phyloP scores from a whole-genome alignment of 2,797 vertebrate genomes.

The Enteromius treurensis region DNA sequence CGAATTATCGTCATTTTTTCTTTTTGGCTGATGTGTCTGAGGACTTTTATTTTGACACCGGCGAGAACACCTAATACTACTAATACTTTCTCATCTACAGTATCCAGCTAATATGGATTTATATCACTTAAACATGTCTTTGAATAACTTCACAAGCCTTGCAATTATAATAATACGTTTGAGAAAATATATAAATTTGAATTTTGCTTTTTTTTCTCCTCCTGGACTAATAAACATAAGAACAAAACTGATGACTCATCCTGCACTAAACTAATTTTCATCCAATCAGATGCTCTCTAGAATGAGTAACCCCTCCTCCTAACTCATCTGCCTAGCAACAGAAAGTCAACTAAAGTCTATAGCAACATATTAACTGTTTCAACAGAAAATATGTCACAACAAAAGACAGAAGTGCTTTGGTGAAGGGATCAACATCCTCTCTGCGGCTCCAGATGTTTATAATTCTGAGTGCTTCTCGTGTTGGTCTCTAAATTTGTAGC shows the following conservation, averaged over 20 bases:
- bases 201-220: neutral
- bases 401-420: neutral
- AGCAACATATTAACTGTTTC: neutral
- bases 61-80: neutral
- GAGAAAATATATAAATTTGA: neutral
- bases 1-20: neutral
- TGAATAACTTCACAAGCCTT: neutral
- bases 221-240: neutral
- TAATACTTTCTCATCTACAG: too few species aligned
- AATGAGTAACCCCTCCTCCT: neutral
- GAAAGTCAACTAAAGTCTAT: neutral
- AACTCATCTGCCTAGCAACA: neutral
- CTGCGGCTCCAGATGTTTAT: conserved; percentile 64
- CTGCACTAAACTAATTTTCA: neutral
- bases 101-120: too few species aligned
- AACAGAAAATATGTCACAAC: neutral
- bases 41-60: neutral
- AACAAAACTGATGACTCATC: neutral
- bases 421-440: neutral
- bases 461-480: conserved; percentile 47
- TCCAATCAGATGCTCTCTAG: neutral
- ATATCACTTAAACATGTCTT: too few species aligned
- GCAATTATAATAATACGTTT: neutral
- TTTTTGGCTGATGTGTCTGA: neutral
- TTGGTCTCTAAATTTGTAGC: conserved; percentile 65